Evolutionary conservation across 2,888 invertebrate genomes (phyloP).

Genomic region (Magallana nippona): DNA sequence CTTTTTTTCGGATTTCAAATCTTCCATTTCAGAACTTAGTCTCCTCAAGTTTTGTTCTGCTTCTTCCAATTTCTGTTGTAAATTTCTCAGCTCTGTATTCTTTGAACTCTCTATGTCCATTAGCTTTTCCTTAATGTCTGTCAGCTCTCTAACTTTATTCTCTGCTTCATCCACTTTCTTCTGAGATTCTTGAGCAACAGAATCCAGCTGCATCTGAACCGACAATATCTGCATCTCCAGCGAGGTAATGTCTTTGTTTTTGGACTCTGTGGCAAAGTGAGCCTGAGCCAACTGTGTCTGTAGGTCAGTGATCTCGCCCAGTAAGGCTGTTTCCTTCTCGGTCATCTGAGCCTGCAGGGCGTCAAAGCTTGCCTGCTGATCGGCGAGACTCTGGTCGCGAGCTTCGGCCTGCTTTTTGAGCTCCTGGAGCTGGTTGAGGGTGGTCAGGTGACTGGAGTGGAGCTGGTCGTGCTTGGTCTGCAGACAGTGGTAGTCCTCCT

Average conservation of each 20-base stretch:
- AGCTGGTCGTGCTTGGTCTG: conserved; percentile 52
- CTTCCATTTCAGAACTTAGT: conserved; percentile 41
- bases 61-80: conserved; percentile 48
- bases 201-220: conserved; percentile 52
- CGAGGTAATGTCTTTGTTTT: conserved; percentile 45
- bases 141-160: conserved; percentile 45
- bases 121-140: conserved; percentile 55
- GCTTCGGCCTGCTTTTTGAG: conserved; percentile 51
- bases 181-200: conserved; percentile 32
- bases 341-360: conserved; percentile 46
- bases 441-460: conserved; percentile 47
- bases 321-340: conserved; percentile 26
- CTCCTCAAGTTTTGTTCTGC: conserved; percentile 40
- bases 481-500: conserved; percentile 55
- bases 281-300: conserved; percentile 45
- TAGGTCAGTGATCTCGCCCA: conserved; percentile 42
- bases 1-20: conserved; percentile 27
- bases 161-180: conserved; percentile 43
- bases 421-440: conserved; percentile 50
- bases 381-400: conserved; percentile 50
- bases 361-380: conserved; percentile 49
- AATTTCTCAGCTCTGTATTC: conserved; percentile 55
- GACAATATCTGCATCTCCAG: conserved; percentile 52
- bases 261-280: conserved; percentile 44
- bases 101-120: conserved; percentile 52